Conservation (phyloP, 2,888 invertebrate genomes). For the Lepeophtheirus nordmannii region DNA sequence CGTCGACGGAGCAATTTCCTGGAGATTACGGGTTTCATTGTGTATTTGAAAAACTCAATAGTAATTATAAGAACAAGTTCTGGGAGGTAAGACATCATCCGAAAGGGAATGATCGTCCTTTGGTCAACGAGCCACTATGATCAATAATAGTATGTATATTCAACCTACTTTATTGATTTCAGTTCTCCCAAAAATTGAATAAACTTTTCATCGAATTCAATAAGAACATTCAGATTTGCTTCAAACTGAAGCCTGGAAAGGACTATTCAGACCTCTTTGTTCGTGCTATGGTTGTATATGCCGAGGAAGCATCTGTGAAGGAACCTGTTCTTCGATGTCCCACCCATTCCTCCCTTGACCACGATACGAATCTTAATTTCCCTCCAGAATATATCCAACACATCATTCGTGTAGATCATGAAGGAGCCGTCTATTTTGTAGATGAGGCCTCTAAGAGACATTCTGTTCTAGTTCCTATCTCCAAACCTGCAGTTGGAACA, state of each 20-base stretch:
- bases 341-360: neutral
- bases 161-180: neutral
- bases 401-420: neutral
- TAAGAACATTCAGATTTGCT: slow-evolving; percentile 2
- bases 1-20: slow-evolving; percentile 8
- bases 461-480: slow-evolving; percentile 7
- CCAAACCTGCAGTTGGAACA: slow-evolving; percentile 9
- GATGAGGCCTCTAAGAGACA: neutral
- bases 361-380: neutral
- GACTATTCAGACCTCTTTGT: neutral
- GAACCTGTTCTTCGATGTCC: slow-evolving; percentile 17
- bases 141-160: neutral
- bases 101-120: too few relatives aligned
- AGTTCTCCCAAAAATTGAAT: slow-evolving; percentile 11
- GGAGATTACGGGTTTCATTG: slow-evolving; percentile 6
- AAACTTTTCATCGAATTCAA: slow-evolving; percentile 11
- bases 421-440: neutral
- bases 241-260: neutral
- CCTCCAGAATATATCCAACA: slow-evolving; percentile 2
- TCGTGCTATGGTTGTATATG: slow-evolving; percentile 8
- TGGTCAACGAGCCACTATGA: too few relatives aligned
- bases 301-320: neutral
- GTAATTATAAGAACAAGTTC: slow-evolving; percentile 5
- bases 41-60: slow-evolving; percentile 5
- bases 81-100: slow-evolving; percentile 4